Percentiles rank a stretch among this genome's conserved stretches.
phyloP scores from a whole-genome alignment of 1,140 invertebrate species.

The Penaeus vannamei region DNA sequence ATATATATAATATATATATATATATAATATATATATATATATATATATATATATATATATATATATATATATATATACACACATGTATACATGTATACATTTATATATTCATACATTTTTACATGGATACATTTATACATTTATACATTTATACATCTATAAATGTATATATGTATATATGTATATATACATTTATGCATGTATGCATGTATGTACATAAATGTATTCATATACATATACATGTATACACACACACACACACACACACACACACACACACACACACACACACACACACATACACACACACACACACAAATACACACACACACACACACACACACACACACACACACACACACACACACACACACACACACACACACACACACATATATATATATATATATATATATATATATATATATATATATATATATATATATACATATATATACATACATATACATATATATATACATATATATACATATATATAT shows the following conservation, averaged over 20 bases:
- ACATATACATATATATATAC: background rate
- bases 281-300: background rate
- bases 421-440: constrained; percentile 12
- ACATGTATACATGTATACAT: background rate
- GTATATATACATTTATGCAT: background rate
- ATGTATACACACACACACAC: too few species aligned
- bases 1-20: too few species aligned
- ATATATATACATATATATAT: constrained; percentile 23
- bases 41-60: too few species aligned
- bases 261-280: background rate
- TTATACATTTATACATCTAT: background rate
- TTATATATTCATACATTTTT: constrained; percentile 2
- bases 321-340: too few species aligned
- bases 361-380: background rate
- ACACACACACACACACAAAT: background rate
- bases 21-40: too few species aligned
- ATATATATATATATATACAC: too few species aligned
- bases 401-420: constrained; percentile 22
- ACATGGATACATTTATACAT: too few species aligned
- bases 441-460: background rate
- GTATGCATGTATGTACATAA: too few species aligned
- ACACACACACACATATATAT: background rate
- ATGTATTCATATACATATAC: too few species aligned
- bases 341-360: background rate
- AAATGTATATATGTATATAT: background rate